Conservation (phyloP, 2,888 invertebrate species). For the Caenorhabditis auriculariae region DNA sequence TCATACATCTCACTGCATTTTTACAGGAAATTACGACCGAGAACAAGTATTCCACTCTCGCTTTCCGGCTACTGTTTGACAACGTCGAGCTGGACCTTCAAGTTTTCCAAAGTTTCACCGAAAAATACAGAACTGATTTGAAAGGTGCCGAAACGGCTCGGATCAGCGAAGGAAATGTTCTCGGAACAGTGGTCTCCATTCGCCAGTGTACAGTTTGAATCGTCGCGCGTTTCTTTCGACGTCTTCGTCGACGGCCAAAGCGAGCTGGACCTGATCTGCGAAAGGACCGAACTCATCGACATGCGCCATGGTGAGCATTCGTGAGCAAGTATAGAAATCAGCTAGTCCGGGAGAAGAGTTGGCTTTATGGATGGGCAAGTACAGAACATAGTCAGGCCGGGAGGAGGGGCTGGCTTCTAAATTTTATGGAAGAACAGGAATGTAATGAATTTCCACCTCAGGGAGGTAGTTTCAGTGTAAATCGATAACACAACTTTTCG, state of each 20-base stretch:
- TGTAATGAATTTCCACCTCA: too few species aligned
- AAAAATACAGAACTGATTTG: too few species aligned
- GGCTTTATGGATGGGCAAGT: too few species aligned
- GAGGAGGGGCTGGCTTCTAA: too few species aligned
- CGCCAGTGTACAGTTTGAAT: slow-evolving; percentile 64
- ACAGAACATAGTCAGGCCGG: too few species aligned
- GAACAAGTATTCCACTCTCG: slow-evolving; percentile 64
- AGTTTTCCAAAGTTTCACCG: too few species aligned
- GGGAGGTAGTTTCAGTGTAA: too few species aligned
- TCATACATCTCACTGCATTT: not conserved
- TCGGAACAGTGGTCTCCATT: slow-evolving; percentile 46
- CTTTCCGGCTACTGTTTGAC: slow-evolving; percentile 65
- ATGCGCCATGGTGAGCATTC: slow-evolving; percentile 52
- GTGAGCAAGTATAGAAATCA: too few species aligned
- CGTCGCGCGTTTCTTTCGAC: slow-evolving; percentile 65
- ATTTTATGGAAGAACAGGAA: too few species aligned
- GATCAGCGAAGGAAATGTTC: not conserved
- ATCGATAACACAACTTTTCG: too few species aligned
- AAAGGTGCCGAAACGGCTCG: slow-evolving; percentile 14
- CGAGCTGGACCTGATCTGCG: slow-evolving; percentile 67
- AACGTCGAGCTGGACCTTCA: slow-evolving; percentile 62
- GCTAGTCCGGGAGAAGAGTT: too few species aligned
- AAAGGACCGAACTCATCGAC: slow-evolving; percentile 66
- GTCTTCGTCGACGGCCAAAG: slow-evolving; percentile 66
- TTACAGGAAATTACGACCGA: slow-evolving; percentile 25